Percentiles rank a stretch among this genome's conserved stretches.
Evolutionary conservation across 2,113 vertebrate species (phyloP).

Genomic region (Chaetura pelagica): DNA sequence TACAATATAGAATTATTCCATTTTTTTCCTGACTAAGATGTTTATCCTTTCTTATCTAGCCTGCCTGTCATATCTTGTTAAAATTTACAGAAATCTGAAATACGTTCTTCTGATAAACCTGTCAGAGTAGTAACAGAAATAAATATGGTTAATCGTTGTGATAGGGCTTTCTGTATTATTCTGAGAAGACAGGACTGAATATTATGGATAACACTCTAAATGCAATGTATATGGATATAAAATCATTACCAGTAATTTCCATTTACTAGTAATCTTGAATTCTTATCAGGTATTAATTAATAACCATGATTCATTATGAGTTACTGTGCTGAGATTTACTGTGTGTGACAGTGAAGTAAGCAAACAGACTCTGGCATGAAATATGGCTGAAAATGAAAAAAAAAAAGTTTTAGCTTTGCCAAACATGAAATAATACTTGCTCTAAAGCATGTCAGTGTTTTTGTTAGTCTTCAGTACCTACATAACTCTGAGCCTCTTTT

Average conservation of each 20-base stretch:
- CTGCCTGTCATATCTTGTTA: conserved; percentile 16
- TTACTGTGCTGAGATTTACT: background rate
- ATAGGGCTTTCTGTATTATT: background rate
- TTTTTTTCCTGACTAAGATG: background rate
- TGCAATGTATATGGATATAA: background rate
- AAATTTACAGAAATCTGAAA: conserved; percentile 38
- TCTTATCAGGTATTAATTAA: conserved; percentile 8
- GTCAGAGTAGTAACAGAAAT: conserved; percentile 21
- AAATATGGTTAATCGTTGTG: background rate
- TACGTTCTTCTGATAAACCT: conserved; percentile 1
- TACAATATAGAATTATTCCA: background rate
- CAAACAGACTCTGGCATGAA: background rate
- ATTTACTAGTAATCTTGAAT: conserved; percentile 3
- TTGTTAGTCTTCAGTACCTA: background rate
- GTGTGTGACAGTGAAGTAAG: background rate
- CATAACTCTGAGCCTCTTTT: background rate
- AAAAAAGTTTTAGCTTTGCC: background rate
- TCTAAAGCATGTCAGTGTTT: background rate
- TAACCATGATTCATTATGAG: background rate
- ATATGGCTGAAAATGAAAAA: background rate
- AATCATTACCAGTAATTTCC: background rate
- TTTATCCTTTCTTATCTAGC: conserved; percentile 18
- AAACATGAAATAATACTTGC: background rate
- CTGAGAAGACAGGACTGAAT: background rate
- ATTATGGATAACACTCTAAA: background rate